Percentiles rank a stretch among this genome's conserved stretches.
Conservation (phyloP, 2,113 vertebrate genomes). For the Myotis brandtii region DNA sequence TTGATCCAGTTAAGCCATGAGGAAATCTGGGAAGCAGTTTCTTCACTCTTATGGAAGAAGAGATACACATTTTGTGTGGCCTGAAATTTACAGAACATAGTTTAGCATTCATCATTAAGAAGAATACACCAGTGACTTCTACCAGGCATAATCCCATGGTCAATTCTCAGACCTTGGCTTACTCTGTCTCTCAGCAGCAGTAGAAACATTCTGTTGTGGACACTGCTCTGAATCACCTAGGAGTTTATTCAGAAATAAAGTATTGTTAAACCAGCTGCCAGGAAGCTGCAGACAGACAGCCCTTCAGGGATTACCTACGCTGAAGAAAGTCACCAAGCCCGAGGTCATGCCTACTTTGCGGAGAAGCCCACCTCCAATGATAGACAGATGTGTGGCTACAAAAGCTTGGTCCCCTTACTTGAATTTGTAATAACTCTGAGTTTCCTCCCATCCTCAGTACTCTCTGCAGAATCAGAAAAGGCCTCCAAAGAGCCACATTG, state of each 20-base stretch:
- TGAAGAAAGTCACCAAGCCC: not conserved
- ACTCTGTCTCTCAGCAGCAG: not conserved
- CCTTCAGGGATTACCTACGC: not conserved
- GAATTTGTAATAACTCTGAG: not conserved
- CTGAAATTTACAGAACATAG: not conserved
- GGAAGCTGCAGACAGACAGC: not conserved
- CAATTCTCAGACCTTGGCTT: not conserved
- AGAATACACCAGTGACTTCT: not conserved
- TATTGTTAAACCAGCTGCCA: not conserved
- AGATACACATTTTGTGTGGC: not conserved
- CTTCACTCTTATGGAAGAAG: not conserved
- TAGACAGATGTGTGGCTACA: not conserved
- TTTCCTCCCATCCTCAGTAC: not conserved
- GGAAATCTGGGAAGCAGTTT: not conserved
- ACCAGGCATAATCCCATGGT: not conserved
- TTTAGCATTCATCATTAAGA: not conserved
- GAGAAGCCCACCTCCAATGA: not conserved
- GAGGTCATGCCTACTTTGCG: not conserved
- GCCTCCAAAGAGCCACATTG: not conserved
- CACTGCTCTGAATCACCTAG: not conserved
- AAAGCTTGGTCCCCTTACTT: not conserved
- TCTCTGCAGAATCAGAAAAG: not conserved
- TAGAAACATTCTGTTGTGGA: not conserved
- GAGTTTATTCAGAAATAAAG: not conserved
- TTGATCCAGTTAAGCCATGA: not conserved